Evolutionary conservation across 1,140 invertebrate genomes (phyloP).

Genomic region (Pseudachorutes palmiensis): DNA sequence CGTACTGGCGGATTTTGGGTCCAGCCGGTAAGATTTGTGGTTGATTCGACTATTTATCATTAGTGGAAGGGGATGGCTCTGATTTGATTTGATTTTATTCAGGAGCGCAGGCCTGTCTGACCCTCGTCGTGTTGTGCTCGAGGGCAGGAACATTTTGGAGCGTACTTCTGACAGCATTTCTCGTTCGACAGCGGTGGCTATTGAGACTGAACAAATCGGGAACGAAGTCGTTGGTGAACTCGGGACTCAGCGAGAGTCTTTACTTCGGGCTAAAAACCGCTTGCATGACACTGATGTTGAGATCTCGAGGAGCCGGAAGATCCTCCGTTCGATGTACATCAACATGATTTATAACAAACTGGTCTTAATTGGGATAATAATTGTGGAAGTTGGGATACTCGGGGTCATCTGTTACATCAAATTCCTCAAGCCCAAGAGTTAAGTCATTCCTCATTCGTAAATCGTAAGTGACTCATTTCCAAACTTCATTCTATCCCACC

Average conservation of each 20-base stretch:
- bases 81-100: not conserved
- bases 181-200: conserved; percentile 61
- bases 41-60: not conserved
- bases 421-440: conserved; percentile 41
- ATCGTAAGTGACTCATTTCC: not conserved
- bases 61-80: not conserved
- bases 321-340: conserved; percentile 53
- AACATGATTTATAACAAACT: conserved; percentile 60
- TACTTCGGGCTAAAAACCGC: conserved; percentile 53
- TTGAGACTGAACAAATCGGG: conserved; percentile 69
- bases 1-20: conserved; percentile 31
- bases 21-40: conserved; percentile 22
- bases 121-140: conserved; percentile 47
- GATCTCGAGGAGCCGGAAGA: conserved; percentile 50
- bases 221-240: conserved; percentile 63
- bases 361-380: conserved; percentile 57
- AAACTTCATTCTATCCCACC: not conserved
- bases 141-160: conserved; percentile 53
- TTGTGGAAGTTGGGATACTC: conserved; percentile 55
- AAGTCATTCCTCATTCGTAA: not conserved
- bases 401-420: conserved; percentile 52
- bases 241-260: conserved; percentile 54
- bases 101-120: conserved; percentile 13
- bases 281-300: conserved; percentile 56
- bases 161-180: conserved; percentile 57